phyloP scores from a whole-genome alignment of 2,113 vertebrate genomes.

The Muscicapa adusta region DNA sequence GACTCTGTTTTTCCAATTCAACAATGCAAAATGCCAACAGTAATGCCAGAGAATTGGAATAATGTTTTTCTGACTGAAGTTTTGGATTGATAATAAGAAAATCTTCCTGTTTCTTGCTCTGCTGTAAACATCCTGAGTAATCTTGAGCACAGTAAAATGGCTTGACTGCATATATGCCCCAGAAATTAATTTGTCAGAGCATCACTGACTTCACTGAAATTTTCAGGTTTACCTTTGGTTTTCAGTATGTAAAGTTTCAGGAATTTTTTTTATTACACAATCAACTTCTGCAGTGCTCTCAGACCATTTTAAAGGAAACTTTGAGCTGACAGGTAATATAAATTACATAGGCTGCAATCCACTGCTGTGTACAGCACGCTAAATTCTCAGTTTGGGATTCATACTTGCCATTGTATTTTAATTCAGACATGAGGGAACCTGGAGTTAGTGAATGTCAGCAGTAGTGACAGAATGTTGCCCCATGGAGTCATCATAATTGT shows the following conservation, averaged over 20 bases:
- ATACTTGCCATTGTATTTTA: background rate
- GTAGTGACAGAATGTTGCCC: background rate
- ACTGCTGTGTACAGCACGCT: background rate
- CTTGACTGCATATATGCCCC: background rate
- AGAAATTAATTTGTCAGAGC: background rate
- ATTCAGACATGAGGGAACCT: background rate
- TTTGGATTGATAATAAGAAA: background rate
- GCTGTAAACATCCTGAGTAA: background rate
- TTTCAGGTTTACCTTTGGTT: background rate
- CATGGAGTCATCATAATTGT: background rate
- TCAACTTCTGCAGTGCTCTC: background rate
- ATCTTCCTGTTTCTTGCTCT: background rate
- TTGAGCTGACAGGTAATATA: background rate
- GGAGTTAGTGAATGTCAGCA: background rate
- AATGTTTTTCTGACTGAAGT: background rate
- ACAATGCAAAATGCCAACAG: background rate
- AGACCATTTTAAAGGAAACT: background rate
- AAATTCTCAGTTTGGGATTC: background rate
- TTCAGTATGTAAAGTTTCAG: background rate
- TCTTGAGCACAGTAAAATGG: background rate
- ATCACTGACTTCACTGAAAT: background rate
- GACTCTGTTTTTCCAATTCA: slow-evolving; percentile 28
- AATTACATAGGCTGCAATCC: background rate
- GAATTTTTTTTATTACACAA: background rate
- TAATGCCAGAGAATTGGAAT: background rate